A percentile compares a stretch with the other conserved stretches of the same genome.
phyloP scores from a whole-genome alignment of 2,888 invertebrate genomes.

The Emmelina monodactyla region DNA sequence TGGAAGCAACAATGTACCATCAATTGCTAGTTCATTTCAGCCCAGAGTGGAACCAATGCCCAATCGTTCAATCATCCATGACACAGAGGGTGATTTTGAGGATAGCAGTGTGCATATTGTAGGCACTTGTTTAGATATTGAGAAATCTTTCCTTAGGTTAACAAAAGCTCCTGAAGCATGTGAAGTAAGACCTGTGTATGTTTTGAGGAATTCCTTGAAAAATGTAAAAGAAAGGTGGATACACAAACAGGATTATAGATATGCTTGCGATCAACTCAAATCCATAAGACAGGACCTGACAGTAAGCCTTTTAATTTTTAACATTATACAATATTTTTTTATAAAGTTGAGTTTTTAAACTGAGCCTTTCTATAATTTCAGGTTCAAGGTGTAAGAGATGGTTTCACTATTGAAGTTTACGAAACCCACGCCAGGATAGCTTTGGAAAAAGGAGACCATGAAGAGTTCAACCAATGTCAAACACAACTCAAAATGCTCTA shows the following conservation, averaged over 20 bases:
- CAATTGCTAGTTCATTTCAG: conserved; percentile 54
- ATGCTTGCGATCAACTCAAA: conserved; percentile 98
- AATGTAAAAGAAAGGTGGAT: conserved; percentile 94
- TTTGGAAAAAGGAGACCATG: conserved; percentile 96
- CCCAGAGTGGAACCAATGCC: conserved; percentile 33
- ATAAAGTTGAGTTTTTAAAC: conserved; percentile 1
- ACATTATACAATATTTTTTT: conserved; percentile 1
- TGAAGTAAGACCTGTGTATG: conserved; percentile 89
- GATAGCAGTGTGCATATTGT: conserved; percentile 89
- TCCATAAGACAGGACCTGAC: conserved; percentile 99
- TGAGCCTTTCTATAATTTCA: conserved; percentile 32
- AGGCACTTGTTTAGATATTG: conserved; percentile 92
- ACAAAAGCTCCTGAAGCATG: conserved; percentile 94
- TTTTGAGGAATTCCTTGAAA: conserved; percentile 83
- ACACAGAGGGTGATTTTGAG: conserved; percentile 78
- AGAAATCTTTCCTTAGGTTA: conserved; percentile 94
- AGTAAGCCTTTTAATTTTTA: conserved; percentile 68
- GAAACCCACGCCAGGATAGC: conserved; percentile 99
- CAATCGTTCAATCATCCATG: conserved; percentile 58
- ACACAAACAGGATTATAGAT: conserved; percentile 90
- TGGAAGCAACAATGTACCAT: conserved; percentile 35
- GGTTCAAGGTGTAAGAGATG: conserved; percentile 95
- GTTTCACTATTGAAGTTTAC: conserved; percentile 97
- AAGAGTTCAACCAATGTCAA: conserved; percentile 99
- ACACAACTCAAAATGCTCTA: conserved; percentile 97